phyloP scores from a whole-genome alignment of 2,888 invertebrate species.

The Gnatocerus cornutus region DNA sequence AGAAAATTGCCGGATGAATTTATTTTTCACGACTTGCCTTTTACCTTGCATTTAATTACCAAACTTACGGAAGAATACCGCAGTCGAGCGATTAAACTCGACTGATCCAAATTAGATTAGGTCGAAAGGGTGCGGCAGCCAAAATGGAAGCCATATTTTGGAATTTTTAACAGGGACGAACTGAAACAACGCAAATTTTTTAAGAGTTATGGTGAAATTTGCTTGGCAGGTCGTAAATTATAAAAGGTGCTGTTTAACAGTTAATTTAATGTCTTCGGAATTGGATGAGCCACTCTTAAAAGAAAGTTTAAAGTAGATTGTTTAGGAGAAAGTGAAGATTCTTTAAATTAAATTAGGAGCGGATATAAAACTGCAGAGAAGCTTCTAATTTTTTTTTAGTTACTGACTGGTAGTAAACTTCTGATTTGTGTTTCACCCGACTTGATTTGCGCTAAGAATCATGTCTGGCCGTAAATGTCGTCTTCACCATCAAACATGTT shows the following conservation, averaged over 20 bases:
- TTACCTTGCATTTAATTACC: constrained; percentile 32
- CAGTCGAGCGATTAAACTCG: constrained; percentile 27
- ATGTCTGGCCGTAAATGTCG: constrained; percentile 2
- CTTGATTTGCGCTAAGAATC: too few species aligned
- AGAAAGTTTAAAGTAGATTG: too few species aligned
- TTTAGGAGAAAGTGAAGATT: too few species aligned
- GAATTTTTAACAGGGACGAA: constrained; percentile 4
- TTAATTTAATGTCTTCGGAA: constrained; percentile 5
- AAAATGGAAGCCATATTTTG: constrained; percentile 3
- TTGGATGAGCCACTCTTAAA: too few species aligned
- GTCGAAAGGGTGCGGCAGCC: background rate
- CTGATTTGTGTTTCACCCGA: too few species aligned
- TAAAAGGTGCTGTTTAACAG: background rate
- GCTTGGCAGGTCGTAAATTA: background rate
- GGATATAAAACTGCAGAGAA: too few species aligned
- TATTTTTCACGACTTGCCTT: constrained; percentile 15
- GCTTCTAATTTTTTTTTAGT: too few species aligned
- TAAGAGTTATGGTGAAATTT: background rate
- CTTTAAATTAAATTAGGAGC: too few species aligned
- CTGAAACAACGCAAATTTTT: constrained; percentile 2
- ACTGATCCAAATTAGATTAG: constrained; percentile 35
- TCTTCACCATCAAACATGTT: background rate
- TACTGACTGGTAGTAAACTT: too few species aligned
- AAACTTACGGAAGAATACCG: constrained; percentile 25
- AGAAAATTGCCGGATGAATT: constrained; percentile 21